Conservation (phyloP, 2,113 vertebrate genomes). For the Triplophysa dalaica region DNA sequence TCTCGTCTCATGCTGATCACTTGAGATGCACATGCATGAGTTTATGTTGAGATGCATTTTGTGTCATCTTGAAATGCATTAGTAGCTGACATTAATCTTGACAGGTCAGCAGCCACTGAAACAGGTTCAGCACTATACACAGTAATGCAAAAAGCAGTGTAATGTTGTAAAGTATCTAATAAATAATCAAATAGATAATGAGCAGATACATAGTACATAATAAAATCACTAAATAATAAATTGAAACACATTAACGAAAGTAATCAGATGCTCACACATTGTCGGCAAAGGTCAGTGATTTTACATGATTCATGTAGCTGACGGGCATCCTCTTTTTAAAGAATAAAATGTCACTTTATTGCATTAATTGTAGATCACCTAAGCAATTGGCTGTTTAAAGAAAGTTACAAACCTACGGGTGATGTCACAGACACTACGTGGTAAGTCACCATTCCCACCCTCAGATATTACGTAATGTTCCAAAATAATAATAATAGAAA, state of each 20-base stretch:
- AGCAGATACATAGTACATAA: not conserved
- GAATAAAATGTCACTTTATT: too few species aligned
- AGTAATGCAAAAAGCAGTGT: too few species aligned
- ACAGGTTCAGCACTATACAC: too few species aligned
- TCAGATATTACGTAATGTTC: not conserved
- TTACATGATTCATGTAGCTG: not conserved
- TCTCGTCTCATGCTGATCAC: slow-evolving; percentile 9
- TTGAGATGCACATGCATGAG: not conserved
- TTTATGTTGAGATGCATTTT: not conserved
- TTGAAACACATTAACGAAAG: not conserved
- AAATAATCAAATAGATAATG: too few species aligned
- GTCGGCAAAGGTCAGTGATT: not conserved
- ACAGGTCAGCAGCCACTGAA: not conserved
- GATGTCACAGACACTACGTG: too few species aligned
- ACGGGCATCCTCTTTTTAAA: not conserved
- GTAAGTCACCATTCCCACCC: not conserved
- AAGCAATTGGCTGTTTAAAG: too few species aligned
- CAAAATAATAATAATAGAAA: not conserved
- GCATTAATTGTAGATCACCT: too few species aligned
- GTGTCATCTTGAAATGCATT: slow-evolving; percentile 17
- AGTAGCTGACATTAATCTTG: slow-evolving; percentile 7
- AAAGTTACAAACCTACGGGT: too few species aligned
- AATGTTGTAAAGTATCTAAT: too few species aligned
- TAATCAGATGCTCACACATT: not conserved
- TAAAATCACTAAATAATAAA: not conserved